Evolutionary conservation across 1,140 invertebrate species (phyloP).

Genomic region (Scaptomyza pallida): DNA sequence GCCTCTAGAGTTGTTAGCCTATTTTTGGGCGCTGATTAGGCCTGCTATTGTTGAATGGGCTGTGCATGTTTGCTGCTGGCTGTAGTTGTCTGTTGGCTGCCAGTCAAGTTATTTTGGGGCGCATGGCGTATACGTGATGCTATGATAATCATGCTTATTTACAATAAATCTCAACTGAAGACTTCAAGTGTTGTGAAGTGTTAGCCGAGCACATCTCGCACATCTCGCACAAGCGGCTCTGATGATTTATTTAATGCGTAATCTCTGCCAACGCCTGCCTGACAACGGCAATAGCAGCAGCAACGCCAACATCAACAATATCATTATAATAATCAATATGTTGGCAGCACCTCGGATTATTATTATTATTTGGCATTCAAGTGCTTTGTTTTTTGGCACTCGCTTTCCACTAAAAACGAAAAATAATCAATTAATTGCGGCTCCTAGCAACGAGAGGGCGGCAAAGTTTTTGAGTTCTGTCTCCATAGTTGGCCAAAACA

Average conservation of each 20-base stretch:
- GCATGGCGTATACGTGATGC: conserved; percentile 75
- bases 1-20: conserved; percentile 1
- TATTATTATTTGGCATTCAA: conserved; percentile 52
- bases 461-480: conserved; percentile 61
- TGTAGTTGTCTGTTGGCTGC: background rate
- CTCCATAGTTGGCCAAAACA: conserved; percentile 32
- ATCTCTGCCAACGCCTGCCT: conserved; percentile 72
- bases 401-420: conserved; percentile 8
- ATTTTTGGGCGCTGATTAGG: conserved; percentile 35
- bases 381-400: conserved; percentile 64
- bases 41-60: conserved; percentile 16
- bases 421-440: conserved; percentile 77
- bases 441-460: conserved; percentile 37
- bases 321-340: conserved; percentile 74
- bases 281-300: conserved; percentile 24
- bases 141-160: conserved; percentile 80
- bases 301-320: conserved; percentile 22
- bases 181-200: conserved; percentile 64
- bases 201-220: conserved; percentile 58
- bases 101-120: conserved; percentile 36
- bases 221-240: conserved; percentile 48
- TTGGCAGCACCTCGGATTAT: conserved; percentile 71
- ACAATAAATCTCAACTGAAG: conserved; percentile 71
- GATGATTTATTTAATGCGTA: conserved; percentile 81
- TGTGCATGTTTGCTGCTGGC: background rate